Evolutionary conservation across 1,140 invertebrate species (phyloP).

Genomic region (Drosophila santomea): DNA sequence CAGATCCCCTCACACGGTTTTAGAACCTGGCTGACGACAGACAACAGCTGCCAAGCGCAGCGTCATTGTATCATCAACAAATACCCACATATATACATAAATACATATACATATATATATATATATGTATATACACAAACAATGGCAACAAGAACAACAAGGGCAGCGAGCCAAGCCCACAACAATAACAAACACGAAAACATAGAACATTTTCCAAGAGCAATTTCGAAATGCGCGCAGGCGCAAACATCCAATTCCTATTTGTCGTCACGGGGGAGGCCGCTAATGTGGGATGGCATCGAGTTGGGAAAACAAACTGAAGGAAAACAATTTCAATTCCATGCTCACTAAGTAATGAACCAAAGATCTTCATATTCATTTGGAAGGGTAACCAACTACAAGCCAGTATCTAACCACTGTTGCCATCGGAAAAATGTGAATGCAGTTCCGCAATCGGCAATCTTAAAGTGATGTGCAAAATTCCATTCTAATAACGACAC

Average conservation of each 20-base stretch:
- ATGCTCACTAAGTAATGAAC: constrained; percentile 29
- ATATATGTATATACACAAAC: constrained; percentile 35
- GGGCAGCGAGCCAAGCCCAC: constrained; percentile 62
- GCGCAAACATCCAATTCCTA: constrained; percentile 55
- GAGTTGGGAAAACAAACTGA: constrained; percentile 43
- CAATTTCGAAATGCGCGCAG: constrained; percentile 69
- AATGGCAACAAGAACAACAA: constrained; percentile 60
- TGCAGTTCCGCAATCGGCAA: neutral
- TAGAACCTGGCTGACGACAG: constrained; percentile 31
- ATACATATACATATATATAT: constrained; percentile 28
- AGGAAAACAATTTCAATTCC: constrained; percentile 58
- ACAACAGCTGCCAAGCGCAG: constrained; percentile 82
- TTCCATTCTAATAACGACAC: neutral
- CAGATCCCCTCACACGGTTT: neutral
- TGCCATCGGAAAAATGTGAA: too few relatives aligned
- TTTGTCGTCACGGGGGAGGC: constrained; percentile 35
- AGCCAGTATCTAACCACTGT: too few relatives aligned
- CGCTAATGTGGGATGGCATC: neutral
- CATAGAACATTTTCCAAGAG: constrained; percentile 58
- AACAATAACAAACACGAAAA: constrained; percentile 77
- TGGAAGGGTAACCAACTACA: too few relatives aligned
- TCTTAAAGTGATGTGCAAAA: neutral
- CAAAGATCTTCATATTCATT: too few relatives aligned
- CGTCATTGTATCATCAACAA: constrained; percentile 82
- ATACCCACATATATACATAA: constrained; percentile 43